Evolutionary conservation across 2,113 vertebrate genomes (phyloP).

Genomic region (Hystrix cristata): DNA sequence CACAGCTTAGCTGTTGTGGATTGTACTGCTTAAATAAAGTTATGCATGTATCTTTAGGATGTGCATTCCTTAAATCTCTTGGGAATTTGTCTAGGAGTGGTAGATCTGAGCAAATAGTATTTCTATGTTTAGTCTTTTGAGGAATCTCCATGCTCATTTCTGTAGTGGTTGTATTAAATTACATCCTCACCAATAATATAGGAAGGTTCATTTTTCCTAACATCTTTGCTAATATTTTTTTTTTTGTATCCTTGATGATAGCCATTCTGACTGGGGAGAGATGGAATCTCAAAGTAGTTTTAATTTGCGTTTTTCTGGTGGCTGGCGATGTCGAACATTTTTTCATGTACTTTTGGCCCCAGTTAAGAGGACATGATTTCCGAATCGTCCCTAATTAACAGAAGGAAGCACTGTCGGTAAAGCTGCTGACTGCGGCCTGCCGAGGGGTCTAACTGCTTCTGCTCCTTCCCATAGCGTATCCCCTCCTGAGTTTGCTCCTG

Average conservation of each 20-base stretch:
- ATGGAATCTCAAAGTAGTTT: background rate
- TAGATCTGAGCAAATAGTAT: background rate
- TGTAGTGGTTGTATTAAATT: background rate
- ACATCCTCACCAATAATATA: background rate
- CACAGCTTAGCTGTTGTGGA: background rate
- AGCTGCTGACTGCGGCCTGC: fast-evolving
- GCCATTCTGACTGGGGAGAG: background rate
- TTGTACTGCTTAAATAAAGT: background rate
- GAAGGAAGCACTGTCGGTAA: fast-evolving
- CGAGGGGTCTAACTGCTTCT: fast-evolving
- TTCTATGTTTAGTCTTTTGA: background rate
- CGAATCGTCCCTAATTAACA: background rate
- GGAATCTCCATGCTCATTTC: background rate
- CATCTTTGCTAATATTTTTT: background rate
- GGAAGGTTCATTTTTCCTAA: background rate
- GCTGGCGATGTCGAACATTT: background rate
- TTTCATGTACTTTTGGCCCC: background rate
- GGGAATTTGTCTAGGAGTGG: background rate
- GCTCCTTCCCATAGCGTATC: constrained; percentile 86
- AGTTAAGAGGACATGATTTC: background rate
- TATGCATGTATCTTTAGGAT: too few relatives aligned
- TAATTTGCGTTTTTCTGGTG: background rate
- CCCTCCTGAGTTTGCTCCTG: constrained; percentile 90
- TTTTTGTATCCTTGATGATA: background rate
- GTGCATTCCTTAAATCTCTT: background rate